These are phyloP conservation scores for Girardinichthys multiradiatus DNA, from an alignment of 2,113 vertebrate genomes.

Conservation along the genomic window DNA sequence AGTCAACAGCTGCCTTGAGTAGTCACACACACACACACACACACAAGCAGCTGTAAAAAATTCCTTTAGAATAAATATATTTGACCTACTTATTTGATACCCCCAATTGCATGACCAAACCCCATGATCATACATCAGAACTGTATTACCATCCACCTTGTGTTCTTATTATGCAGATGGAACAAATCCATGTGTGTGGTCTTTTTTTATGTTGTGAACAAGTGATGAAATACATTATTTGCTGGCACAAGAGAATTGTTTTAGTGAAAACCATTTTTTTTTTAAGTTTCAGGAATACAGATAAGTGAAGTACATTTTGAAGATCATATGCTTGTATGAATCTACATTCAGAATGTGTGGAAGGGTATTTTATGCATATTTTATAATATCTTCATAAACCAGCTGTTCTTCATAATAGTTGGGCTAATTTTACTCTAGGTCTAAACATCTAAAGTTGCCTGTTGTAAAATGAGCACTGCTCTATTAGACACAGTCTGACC, in stretches of 20 bases:
- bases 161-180: no score
- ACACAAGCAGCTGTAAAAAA: slow-evolving; percentile 10
- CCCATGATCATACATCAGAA: neutral
- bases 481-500: slow-evolving; percentile 52
- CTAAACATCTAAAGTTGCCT: slow-evolving; percentile 66
- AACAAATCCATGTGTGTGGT: no score
- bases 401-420: slow-evolving; percentile 45
- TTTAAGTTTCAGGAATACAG: no score
- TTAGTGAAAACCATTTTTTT: neutral
- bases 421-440: slow-evolving; percentile 49
- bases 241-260: neutral
- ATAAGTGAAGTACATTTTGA: neutral
- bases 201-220: no score
- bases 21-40: neutral
- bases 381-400: slow-evolving; percentile 32
- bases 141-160: slow-evolving; percentile 15
- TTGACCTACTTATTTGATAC: slow-evolving; percentile 23
- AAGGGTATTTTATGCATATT: slow-evolving; percentile 38
- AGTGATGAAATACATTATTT: neutral
- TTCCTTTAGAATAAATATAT: slow-evolving; percentile 36
- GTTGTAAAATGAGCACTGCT: slow-evolving; percentile 43
- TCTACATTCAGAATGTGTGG: slow-evolving; percentile 9
- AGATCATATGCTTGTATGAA: no score
- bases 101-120: neutral
- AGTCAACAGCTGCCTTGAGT: neutral